Base-by-base conservation (phyloP, 30 jellyfish, hydroid and myxozoan species). In the Hydractinia echinata region DNA sequence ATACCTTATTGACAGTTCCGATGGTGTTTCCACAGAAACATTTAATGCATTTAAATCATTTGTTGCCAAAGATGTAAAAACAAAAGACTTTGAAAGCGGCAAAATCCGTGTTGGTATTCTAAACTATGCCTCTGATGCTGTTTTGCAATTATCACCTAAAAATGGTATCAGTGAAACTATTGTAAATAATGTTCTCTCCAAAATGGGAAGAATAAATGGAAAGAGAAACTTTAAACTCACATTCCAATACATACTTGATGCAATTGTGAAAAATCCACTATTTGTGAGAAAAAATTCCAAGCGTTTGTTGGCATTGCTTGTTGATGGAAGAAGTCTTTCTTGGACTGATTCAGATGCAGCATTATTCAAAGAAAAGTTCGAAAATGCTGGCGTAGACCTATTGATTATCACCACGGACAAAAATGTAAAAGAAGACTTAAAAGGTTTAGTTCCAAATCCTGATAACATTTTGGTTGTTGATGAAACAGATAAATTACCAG, bases 141-240 rank as follows among this genome's bases (percentile, higher is more conserved):
- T 52, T 15, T 44, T 80, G 8, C 62, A 61, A n/a, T n/a, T 80
- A 61, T 67, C 66, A 18, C 87, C 87, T 15, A 51, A 44, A 19
- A 51, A 77, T 77, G 85, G 85, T 6, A n/a, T 77, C 15, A 77
- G 52, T 54, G 60, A 13, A 52, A 58, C 20, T 9, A 61, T 44
- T 54, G 55, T 60, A 20, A 49, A 49, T 5, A 9, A 68, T 5
- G 15, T 69, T 39, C 30, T 80, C 0, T 5, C 7, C 14, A n/a
- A 19, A 20, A 19, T 80, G 73, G 70, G 48, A 15, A 66, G 71
- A 15, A 84, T 64, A 10, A 62, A 68, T 80, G 87, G 87, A 61
- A 52, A 30, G 0, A 30, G 83, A 66, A 67, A 66, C 21, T 68
- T 80, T n/a, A 51, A n/a, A 18, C 14, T 8, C n/a, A 20, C 61